These are phyloP conservation scores for Puntigrus tetrazona DNA, from an alignment of 2,113 vertebrate genomes.

Conservation along the genomic window DNA sequence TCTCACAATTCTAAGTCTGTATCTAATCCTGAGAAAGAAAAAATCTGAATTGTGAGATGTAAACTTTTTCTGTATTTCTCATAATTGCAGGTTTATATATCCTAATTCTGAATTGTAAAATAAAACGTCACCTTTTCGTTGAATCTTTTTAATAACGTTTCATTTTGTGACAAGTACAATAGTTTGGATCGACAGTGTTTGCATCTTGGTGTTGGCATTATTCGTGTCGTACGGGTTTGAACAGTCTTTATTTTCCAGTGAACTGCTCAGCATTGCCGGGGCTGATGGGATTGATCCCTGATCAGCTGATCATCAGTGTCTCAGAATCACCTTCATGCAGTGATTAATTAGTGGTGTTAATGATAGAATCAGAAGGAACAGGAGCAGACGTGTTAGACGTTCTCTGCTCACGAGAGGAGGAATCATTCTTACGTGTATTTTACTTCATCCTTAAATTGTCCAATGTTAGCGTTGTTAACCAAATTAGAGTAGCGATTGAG, in stretches of 20 bases:
- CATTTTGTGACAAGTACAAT: neutral
- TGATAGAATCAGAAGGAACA: neutral
- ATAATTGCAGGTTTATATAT: neutral
- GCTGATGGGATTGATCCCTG: neutral
- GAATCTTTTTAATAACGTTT: too few species aligned
- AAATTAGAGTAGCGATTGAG: conserved; percentile 88
- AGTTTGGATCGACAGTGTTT: too few species aligned
- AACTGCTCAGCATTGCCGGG: neutral
- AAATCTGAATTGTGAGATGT: neutral
- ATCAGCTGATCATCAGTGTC: neutral
- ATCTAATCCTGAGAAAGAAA: too few species aligned
- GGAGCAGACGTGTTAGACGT: neutral
- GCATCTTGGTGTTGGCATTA: too few species aligned
- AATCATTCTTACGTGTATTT: conserved; percentile 72
- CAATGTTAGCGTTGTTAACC: conserved; percentile 83
- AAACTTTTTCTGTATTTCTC: neutral
- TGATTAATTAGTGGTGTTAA: neutral
- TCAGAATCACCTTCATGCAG: neutral
- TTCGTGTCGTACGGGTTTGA: neutral
- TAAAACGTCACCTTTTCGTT: too few species aligned
- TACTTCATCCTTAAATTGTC: conserved; percentile 78
- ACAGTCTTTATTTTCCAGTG: neutral
- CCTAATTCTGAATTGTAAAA: too few species aligned
- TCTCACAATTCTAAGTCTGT: too few species aligned
- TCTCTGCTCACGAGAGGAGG: conserved; percentile 38